Evolutionary conservation across 2,888 invertebrate species (phyloP), one percentile per base, ranked within the genome.

Genomic region (Nemotelus pantherinus): DNA sequence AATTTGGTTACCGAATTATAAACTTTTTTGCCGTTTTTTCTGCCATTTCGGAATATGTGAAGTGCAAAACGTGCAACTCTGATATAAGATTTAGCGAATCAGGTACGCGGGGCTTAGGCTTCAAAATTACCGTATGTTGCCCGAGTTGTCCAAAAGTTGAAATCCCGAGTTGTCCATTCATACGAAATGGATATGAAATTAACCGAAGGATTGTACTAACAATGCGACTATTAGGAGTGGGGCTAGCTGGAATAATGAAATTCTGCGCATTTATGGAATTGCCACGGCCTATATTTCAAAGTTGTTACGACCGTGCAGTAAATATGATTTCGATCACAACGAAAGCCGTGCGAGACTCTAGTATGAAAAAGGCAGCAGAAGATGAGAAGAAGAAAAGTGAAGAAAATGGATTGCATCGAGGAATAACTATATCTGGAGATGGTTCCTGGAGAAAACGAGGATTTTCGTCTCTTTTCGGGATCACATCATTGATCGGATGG

Each of bases 101-200:
- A 58, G 58, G 6, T 58, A 58, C 58, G 58, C 58, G 58, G 7
- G 25, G 25, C 25, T 7, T n/a, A 58, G 58, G 58, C 6, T 58
- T 58, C 25, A n/a, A 58, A 58, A 58, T 58, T n/a, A 58, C 6
- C 25, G 58, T 58, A 58, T 58, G 58, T 58, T 58, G 58, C 58
- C 58, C 58, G 58, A 58, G 25, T 58, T 58, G 58, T 58, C 6
- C 58, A n/a, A 58, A 58, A 58, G 58, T 58, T 58, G 7, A 58
- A 58, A 58, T 58, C 58, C 6, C 58, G 58, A 58, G 58, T 58
- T 58, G 58, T 58, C 58, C 58, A 58, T 58, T 58, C 58, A 58
- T 58, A 58, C 58, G 58, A 58, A 58, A n/a, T 58, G 53, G 53
- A 50, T 50, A 50, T 58, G 25, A 58, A 7, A n/a, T n/a, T n/a